Evolutionary conservation across 2,113 vertebrate genomes (phyloP).

Genomic region (Nothoprocta pentlandii): DNA sequence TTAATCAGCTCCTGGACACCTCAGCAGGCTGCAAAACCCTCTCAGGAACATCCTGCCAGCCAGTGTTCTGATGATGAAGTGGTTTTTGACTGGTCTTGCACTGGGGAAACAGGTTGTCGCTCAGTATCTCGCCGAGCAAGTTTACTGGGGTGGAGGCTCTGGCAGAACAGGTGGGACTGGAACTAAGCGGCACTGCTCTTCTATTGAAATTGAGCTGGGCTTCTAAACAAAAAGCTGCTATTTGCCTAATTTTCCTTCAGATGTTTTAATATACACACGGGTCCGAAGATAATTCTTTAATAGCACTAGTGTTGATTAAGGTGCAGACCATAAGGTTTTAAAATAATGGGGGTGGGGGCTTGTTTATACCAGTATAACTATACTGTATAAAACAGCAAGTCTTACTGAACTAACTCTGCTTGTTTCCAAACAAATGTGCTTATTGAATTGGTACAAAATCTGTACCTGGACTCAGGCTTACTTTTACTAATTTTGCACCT

Average conservation of each 20-base stretch:
- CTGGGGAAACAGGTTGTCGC: neutral
- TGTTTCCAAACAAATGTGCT: neutral
- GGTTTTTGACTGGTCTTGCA: neutral
- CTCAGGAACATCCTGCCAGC: neutral
- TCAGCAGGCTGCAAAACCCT: neutral
- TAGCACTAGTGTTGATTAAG: neutral
- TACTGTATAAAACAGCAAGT: neutral
- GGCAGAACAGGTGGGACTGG: constrained; percentile 57
- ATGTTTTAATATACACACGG: neutral
- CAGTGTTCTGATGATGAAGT: neutral
- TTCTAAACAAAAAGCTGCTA: neutral
- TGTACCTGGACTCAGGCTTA: neutral
- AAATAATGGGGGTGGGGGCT: neutral
- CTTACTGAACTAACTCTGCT: neutral
- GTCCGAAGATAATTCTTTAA: constrained; percentile 1
- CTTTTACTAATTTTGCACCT: neutral
- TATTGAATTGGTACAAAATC: neutral
- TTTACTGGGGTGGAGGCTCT: constrained; percentile 23
- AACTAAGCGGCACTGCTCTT: neutral
- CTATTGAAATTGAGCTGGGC: neutral
- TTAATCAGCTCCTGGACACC: neutral
- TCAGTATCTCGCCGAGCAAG: neutral
- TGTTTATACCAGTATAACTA: neutral
- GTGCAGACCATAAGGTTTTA: neutral
- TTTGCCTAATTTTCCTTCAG: constrained; percentile 43